Evolutionary conservation across 2,888 invertebrate species (phyloP).

Genomic region (Hetaerina titia): DNA sequence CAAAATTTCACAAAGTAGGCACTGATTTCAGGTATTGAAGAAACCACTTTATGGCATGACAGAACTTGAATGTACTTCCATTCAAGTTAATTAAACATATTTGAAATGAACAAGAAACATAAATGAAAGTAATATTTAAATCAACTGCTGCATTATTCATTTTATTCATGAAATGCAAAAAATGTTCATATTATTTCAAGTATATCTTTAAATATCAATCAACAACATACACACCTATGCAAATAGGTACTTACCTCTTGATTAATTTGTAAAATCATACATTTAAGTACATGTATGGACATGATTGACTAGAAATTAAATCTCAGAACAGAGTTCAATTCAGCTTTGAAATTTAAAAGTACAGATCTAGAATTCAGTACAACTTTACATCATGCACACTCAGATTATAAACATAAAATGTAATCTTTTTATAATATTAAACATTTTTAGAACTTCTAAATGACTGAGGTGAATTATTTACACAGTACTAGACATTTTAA

Average conservation of each 20-base stretch:
- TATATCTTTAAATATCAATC: conserved; percentile 17
- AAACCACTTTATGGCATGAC: no score
- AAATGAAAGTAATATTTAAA: background rate
- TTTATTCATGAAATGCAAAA: conserved; percentile 30
- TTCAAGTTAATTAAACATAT: background rate
- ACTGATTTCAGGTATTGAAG: no score
- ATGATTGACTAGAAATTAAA: conserved; percentile 50
- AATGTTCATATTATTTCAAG: background rate
- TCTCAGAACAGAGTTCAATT: background rate
- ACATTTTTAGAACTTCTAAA: background rate
- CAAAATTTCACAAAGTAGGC: no score
- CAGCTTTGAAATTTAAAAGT: background rate
- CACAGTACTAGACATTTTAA: conserved; percentile 16
- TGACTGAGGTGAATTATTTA: conserved; percentile 25
- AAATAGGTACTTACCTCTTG: background rate
- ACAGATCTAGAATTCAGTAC: background rate
- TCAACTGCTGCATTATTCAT: background rate
- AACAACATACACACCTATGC: conserved; percentile 26
- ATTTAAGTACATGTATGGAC: conserved; percentile 36
- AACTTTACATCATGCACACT: conserved; percentile 10
- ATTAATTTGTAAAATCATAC: background rate
- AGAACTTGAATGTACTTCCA: no score
- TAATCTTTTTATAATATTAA: background rate
- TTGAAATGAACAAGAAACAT: background rate
- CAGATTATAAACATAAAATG: background rate